phyloP scores from a whole-genome alignment of 2,113 vertebrate genomes.

The Silurus asotus region DNA sequence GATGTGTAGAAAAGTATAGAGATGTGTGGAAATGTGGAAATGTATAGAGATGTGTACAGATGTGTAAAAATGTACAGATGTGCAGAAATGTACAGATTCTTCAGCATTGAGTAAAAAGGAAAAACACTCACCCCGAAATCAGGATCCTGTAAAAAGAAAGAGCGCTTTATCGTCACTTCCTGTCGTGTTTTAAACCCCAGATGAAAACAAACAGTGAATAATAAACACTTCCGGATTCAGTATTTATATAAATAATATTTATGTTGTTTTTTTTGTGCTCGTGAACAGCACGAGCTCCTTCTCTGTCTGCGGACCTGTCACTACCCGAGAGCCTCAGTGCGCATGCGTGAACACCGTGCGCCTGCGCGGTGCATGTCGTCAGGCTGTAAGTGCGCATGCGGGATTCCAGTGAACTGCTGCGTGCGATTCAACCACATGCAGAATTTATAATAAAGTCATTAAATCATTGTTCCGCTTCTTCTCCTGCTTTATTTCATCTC shows the following conservation, averaged over 20 bases:
- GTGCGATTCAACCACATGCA: background rate
- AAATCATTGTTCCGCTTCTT: background rate
- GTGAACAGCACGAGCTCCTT: background rate
- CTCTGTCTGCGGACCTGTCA: background rate
- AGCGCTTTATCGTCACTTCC: background rate
- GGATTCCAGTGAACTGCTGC: background rate
- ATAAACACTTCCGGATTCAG: background rate
- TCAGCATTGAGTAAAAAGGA: background rate
- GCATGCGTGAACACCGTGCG: constrained; percentile 1
- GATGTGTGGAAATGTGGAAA: background rate
- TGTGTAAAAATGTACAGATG: background rate
- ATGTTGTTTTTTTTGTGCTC: background rate
- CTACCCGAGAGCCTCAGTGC: background rate
- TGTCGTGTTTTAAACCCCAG: background rate
- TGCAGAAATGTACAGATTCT: no score
- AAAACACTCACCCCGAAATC: constrained; percentile 11
- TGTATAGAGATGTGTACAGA: background rate
- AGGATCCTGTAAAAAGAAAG: background rate
- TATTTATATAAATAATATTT: background rate
- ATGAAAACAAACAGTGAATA: background rate
- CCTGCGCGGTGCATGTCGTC: background rate
- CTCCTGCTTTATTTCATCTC: no score
- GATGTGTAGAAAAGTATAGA: background rate
- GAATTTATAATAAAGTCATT: background rate
- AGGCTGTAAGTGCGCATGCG: background rate